These are phyloP conservation scores for Anisognathus igniventris DNA, from an alignment of 2,797 vertebrate species.

Conservation along the genomic window DNA sequence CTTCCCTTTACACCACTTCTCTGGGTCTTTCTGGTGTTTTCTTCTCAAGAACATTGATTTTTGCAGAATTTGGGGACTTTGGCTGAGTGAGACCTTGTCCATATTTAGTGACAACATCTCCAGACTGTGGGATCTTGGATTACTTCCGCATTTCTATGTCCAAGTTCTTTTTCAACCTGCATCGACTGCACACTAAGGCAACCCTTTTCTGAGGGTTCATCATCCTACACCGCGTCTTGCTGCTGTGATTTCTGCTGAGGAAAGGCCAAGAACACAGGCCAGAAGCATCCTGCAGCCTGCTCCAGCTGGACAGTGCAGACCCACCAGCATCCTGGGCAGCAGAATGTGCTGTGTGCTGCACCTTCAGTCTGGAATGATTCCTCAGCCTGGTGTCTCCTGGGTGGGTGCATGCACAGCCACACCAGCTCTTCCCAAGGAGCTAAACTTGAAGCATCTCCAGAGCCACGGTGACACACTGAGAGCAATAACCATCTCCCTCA, in stretches of 20 bases:
- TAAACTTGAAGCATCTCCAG: background rate
- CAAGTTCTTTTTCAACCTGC: background rate
- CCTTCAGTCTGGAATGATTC: background rate
- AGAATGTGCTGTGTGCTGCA: background rate
- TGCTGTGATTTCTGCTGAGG: background rate
- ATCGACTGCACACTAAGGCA: background rate
- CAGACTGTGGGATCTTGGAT: background rate
- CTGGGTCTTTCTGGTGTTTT: background rate
- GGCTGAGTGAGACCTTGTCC: background rate
- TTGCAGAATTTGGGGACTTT: background rate
- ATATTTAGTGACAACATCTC: background rate
- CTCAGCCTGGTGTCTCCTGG: background rate
- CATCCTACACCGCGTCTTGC: background rate
- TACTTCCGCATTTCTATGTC: background rate
- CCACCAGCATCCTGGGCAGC: background rate
- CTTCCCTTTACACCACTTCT: background rate
- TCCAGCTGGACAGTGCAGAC: background rate
- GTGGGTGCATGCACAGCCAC: background rate
- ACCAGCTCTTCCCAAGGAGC: background rate
- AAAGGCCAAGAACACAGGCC: background rate
- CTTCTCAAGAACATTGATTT: background rate
- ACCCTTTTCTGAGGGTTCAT: background rate
- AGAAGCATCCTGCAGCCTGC: background rate
- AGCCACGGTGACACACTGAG: background rate
- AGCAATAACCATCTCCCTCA: background rate